A percentile compares a stretch with the other conserved stretches of the same genome.
phyloP scores from a whole-genome alignment of 2,113 vertebrate species.

The Tichodroma muraria region DNA sequence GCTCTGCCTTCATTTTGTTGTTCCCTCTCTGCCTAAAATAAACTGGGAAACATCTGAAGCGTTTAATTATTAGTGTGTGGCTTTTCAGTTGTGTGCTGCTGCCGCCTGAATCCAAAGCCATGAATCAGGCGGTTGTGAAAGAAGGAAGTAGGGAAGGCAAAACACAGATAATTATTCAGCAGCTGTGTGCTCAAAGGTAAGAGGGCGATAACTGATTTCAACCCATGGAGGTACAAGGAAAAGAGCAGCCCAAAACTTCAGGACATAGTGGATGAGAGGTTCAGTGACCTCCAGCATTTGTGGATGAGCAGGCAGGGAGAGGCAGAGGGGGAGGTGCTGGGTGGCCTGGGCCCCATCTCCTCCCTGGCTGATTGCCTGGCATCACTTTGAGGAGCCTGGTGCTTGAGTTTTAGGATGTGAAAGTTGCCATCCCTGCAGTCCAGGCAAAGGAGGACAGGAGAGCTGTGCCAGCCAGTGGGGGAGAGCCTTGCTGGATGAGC shows the following conservation, averaged over 20 bases:
- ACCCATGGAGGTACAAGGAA: neutral
- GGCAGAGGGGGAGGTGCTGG: neutral
- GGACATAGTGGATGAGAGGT: neutral
- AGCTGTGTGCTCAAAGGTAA: neutral
- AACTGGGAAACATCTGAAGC: conserved; percentile 16
- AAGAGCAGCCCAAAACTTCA: neutral
- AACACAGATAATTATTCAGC: neutral
- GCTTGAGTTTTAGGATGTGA: neutral
- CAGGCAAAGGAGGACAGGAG: neutral
- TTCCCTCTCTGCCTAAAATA: neutral
- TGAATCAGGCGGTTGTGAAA: neutral
- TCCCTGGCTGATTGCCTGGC: accelerated
- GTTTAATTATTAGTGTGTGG: conserved; percentile 28
- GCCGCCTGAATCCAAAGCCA: neutral
- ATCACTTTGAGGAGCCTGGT: accelerated
- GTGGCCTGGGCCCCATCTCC: neutral
- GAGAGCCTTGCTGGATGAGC: neutral
- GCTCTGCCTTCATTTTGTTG: conserved; percentile 12
- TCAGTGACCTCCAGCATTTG: neutral
- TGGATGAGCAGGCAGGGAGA: neutral
- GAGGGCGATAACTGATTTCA: neutral
- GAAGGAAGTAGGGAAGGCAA: neutral
- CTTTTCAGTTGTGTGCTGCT: conserved; percentile 1
- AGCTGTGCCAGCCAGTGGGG: neutral
- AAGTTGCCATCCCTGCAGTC: neutral